These are phyloP conservation scores for Hartigia nigra DNA, from an alignment of 2,888 invertebrate genomes.

Conservation along the genomic window DNA sequence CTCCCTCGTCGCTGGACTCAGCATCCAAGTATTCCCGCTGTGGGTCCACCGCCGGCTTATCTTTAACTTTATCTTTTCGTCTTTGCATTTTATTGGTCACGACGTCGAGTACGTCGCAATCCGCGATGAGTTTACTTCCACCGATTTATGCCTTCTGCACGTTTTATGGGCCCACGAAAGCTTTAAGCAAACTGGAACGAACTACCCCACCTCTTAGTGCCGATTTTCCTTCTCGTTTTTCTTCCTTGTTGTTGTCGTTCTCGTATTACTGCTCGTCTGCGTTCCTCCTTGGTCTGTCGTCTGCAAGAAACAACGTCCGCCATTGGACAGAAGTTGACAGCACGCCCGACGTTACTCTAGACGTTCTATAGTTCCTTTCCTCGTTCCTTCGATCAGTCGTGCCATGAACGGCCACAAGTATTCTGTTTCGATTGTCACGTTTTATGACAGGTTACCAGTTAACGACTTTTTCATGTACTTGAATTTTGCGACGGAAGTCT, in stretches of 20 bases:
- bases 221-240: not conserved
- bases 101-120: not conserved
- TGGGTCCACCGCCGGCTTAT: constrained; percentile 50
- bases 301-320: not conserved
- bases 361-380: not conserved
- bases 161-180: not conserved
- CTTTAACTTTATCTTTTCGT: constrained; percentile 51
- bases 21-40: constrained; percentile 61
- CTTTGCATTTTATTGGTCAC: constrained; percentile 53
- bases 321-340: not conserved
- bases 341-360: not conserved
- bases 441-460: not conserved
- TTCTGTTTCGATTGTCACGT: not conserved
- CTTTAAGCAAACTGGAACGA: not conserved
- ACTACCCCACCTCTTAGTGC: not conserved
- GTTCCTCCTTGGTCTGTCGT: not conserved
- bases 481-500: too few relatives aligned
- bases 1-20: constrained; percentile 54
- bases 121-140: not conserved
- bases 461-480: not conserved
- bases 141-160: not conserved
- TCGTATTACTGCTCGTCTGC: not conserved
- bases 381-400: not conserved
- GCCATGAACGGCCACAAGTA: not conserved
- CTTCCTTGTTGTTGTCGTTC: not conserved